These are phyloP conservation scores for Pseudochromis fuscus DNA, from an alignment of 2,797 vertebrate genomes.

Conservation along the genomic window DNA sequence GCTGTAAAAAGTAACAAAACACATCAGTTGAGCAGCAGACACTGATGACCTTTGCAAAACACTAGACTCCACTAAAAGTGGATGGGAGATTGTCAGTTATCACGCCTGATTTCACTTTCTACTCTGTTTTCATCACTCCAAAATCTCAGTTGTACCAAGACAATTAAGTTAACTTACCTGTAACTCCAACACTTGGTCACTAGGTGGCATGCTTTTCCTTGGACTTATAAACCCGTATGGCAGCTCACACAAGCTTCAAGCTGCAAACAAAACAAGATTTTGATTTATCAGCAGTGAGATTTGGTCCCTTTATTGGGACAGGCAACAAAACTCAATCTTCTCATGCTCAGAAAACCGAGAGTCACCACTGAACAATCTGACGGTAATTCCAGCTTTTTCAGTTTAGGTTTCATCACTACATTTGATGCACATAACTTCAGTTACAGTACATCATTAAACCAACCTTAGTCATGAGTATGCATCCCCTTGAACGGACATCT, in stretches of 20 bases:
- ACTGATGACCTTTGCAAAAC: background rate
- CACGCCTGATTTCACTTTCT: conserved; percentile 67
- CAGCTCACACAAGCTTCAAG: background rate
- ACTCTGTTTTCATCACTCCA: conserved; percentile 55
- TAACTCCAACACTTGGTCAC: too few species aligned
- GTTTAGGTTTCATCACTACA: conserved; percentile 68
- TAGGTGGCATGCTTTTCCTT: background rate
- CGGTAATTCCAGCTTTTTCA: conserved; percentile 92
- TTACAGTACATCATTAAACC: background rate
- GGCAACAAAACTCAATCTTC: background rate
- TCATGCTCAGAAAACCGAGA: background rate
- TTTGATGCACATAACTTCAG: background rate
- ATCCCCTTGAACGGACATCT: rapidly evolving
- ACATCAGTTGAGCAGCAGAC: background rate
- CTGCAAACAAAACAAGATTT: conserved; percentile 43
- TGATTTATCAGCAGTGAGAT: too few species aligned
- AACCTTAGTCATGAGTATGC: conserved; percentile 3
- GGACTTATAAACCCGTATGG: background rate
- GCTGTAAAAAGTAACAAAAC: background rate
- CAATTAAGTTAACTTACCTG: background rate
- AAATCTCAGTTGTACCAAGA: rapidly evolving
- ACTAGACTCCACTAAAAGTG: conserved; percentile 26
- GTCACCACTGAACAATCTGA: conserved; percentile 88
- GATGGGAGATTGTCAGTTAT: conserved; percentile 66
- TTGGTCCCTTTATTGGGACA: background rate